Percentiles rank a stretch among this genome's conserved stretches.
Evolutionary conservation across 2,888 invertebrate species (phyloP).

Genomic region (Osmoderma eremita): DNA sequence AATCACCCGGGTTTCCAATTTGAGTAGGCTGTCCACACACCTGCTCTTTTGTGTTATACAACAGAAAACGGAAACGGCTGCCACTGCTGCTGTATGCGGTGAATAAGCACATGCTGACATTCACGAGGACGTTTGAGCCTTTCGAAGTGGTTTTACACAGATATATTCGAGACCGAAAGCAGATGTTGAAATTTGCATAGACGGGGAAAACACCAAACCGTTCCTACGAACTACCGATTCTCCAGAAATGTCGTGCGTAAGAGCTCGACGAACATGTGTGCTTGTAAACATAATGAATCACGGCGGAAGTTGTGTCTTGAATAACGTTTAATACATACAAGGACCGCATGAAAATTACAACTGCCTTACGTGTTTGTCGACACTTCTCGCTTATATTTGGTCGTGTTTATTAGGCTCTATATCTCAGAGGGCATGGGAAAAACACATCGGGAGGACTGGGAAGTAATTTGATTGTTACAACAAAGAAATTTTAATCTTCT

Average conservation of each 20-base stretch:
- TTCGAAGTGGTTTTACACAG: constrained; percentile 6
- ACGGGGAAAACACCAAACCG: constrained; percentile 6
- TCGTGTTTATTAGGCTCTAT: too few species aligned
- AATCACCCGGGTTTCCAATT: too few species aligned
- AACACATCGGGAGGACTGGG: too few species aligned
- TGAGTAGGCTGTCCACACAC: background rate
- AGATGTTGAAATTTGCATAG: constrained; percentile 16
- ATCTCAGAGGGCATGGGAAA: too few species aligned
- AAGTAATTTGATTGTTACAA: too few species aligned
- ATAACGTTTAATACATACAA: constrained; percentile 12
- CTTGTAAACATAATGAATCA: constrained; percentile 25
- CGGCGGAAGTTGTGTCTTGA: constrained; percentile 30
- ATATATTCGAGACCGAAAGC: constrained; percentile 1
- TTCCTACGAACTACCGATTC: background rate
- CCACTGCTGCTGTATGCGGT: constrained; percentile 3
- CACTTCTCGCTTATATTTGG: background rate
- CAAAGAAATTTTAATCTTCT: too few species aligned
- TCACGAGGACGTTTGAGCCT: background rate
- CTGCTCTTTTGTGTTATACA: background rate
- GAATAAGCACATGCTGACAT: constrained; percentile 7
- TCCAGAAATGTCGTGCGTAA: constrained; percentile 6
- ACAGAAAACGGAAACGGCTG: constrained; percentile 15
- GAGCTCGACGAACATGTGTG: constrained; percentile 5
- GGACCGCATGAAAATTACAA: constrained; percentile 1
- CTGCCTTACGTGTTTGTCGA: constrained; percentile 8